Evolutionary conservation across 2,113 vertebrate genomes (phyloP), one percentile per base, ranked within the genome.

Genomic region (Probosciger aterrimus): DNA sequence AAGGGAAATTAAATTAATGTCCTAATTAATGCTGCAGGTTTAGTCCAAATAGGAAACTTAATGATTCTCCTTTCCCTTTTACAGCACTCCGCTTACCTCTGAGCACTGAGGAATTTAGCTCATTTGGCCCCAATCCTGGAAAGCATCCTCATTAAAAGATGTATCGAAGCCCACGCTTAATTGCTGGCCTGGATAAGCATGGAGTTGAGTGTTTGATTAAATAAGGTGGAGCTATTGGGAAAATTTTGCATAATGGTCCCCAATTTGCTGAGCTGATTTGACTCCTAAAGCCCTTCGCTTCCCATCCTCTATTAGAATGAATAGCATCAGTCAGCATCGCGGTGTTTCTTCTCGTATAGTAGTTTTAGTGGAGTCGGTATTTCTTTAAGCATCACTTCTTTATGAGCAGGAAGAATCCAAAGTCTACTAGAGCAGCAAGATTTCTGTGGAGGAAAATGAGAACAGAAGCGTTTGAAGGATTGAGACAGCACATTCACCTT

Each of bases 91-190:
- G 0, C 69, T 91, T 82, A 78, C 69, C 69, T 79, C 81, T 57
- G 74, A 85, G 82, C 89, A 87, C 60, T 89, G 90, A 94, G 80
- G 91, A 49, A 91, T 96, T 95, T 62, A 0, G 41, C 75, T 95
- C 74, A n/a, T 95, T 96, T 96, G 95, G 94, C 90, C 93, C 75
- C 75, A 50, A 6, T 88, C 87, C 94, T 94, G 91, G 90, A 85
- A 94, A 95, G 65, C 8, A 94, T 91, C 87, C 91, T 94, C 78
- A 23, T 94, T 91, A 82, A 85, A 84, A 79, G 37, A 27, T 33
- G 43, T 52, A 24, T 52, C 14, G 60, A 79, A 82, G 39, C 55
- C 73, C 83, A 53, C 18, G 3, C 25, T 52, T 75, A 82, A 78
- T 41, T 86, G 52, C 70, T 39, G 74, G 70, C 35, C 78, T 33